Evolutionary conservation across 2,888 invertebrate genomes (phyloP).

Genomic region (Aphrophora alni): DNA sequence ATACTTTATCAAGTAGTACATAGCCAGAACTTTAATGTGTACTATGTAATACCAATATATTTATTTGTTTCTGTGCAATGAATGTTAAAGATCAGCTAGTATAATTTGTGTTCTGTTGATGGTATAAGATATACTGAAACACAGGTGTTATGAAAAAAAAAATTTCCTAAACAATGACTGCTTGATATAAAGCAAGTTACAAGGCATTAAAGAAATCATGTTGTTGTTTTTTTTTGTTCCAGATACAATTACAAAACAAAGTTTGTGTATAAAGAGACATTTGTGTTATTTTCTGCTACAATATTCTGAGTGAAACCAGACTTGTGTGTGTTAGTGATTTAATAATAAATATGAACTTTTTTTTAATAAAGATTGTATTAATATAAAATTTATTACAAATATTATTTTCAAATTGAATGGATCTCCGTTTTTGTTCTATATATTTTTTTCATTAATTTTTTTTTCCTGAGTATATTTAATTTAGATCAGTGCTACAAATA

Average conservation of each 20-base stretch:
- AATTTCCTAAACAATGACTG: too few species aligned
- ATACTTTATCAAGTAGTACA: too few species aligned
- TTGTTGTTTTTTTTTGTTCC: background rate
- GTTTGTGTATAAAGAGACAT: background rate
- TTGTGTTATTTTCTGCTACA: background rate
- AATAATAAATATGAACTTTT: constrained; percentile 1
- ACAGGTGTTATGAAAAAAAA: too few species aligned
- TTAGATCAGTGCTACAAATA: background rate
- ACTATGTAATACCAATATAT: too few species aligned
- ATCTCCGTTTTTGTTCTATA: background rate
- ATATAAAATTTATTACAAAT: background rate
- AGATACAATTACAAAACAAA: background rate
- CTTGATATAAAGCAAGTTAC: too few species aligned
- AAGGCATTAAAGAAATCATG: too few species aligned
- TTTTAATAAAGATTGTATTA: background rate
- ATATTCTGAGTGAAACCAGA: background rate
- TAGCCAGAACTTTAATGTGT: too few species aligned
- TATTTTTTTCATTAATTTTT: too few species aligned
- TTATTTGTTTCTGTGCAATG: too few species aligned
- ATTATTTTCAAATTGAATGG: constrained; percentile 6
- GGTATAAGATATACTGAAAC: too few species aligned
- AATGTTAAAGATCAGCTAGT: too few species aligned
- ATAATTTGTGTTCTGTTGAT: too few species aligned
- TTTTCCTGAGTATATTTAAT: background rate
- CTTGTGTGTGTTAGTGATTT: background rate